Evolutionary conservation across 2,113 vertebrate genomes (phyloP).

Genomic region (Propithecus coquereli): DNA sequence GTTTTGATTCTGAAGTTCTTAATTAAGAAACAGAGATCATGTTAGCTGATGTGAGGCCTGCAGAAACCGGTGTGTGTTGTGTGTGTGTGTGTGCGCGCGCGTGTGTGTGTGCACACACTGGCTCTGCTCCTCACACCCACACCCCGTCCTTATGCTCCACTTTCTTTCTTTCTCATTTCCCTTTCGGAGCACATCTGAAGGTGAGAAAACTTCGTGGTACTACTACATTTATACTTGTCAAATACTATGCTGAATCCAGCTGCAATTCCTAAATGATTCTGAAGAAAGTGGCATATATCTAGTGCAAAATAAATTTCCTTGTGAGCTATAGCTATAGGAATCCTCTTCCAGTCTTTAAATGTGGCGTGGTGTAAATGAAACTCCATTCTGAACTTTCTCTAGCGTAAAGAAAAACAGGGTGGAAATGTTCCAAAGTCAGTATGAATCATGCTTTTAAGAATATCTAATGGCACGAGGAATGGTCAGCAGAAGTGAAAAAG

Average conservation of each 20-base stretch:
- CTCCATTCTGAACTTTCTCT: not conserved
- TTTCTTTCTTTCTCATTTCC: constrained; percentile 17
- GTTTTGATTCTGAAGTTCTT: not conserved
- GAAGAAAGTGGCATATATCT: not conserved
- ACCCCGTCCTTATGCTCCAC: not conserved
- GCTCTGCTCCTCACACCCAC: not conserved
- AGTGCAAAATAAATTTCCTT: constrained; percentile 18
- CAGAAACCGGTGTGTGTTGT: not conserved
- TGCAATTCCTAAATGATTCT: not conserved
- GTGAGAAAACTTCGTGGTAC: constrained; percentile 1
- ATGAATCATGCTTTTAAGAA: constrained; percentile 7
- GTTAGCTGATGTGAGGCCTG: not conserved
- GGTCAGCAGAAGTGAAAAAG: not conserved
- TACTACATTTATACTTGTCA: constrained; percentile 19
- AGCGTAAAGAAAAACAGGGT: not conserved
- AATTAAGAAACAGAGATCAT: not conserved
- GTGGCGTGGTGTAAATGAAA: not conserved
- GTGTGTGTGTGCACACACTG: not conserved
- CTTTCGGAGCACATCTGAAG: not conserved
- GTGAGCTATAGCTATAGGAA: not conserved
- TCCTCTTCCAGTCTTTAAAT: not conserved
- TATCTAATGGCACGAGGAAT: not conserved
- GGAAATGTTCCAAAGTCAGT: not conserved
- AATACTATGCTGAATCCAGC: constrained; percentile 3
- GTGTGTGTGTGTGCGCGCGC: not conserved